Conservation (phyloP, 2,113 vertebrate genomes). For the Pelecanus crispus region DNA sequence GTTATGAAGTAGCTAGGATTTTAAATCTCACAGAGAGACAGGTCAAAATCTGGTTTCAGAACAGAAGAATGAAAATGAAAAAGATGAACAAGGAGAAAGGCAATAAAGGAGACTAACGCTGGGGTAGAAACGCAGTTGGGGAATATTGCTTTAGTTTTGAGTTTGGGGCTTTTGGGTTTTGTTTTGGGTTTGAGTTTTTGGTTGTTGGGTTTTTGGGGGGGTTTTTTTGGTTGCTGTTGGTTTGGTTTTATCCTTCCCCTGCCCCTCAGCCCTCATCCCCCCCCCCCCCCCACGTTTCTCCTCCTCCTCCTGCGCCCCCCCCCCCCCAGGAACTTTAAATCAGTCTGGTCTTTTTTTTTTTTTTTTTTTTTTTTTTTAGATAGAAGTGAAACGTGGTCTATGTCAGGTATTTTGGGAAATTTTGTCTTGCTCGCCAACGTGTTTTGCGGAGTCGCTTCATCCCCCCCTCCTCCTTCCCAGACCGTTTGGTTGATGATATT, state of each 20-base stretch:
- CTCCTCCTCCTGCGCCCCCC: background rate
- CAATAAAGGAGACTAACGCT: slow-evolving; percentile 81
- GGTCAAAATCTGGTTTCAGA: slow-evolving; percentile 99
- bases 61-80: slow-evolving; percentile 99
- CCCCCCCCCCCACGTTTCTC: background rate
- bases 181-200: background rate
- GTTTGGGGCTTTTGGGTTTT: background rate
- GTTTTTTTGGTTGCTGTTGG: background rate
- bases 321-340: slow-evolving; percentile 29
- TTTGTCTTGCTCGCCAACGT: slow-evolving; percentile 65
- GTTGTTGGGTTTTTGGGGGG: too few relatives aligned
- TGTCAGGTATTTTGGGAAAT: slow-evolving; percentile 67
- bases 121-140: background rate
- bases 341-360: background rate
- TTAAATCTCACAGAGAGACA: slow-evolving; percentile 97
- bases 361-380: background rate
- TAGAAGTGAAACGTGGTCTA: slow-evolving; percentile 72
- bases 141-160: background rate
- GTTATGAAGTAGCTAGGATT: slow-evolving; percentile 96
- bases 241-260: background rate
- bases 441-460: slow-evolving; percentile 57
- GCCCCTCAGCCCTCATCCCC: background rate
- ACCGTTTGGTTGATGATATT: slow-evolving; percentile 59
- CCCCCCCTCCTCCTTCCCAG: background rate
- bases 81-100: slow-evolving; percentile 96